Base-by-base conservation (phyloP, 2,888 invertebrate species). In the Lycaena phlaeas region DNA sequence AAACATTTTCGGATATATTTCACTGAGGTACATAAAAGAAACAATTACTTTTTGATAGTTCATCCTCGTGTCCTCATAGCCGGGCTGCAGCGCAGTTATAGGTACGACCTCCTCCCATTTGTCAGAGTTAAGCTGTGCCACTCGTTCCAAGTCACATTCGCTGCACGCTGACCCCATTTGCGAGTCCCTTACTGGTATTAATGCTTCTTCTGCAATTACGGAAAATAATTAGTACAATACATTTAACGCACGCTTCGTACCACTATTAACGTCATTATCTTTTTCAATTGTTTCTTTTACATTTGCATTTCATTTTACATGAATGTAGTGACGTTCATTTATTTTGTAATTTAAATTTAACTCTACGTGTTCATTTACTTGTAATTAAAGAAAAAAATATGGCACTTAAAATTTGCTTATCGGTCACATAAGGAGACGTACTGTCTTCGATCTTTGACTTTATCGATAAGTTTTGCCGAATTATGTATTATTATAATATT, bases 41-140 rank as follows among this genome's bases (percentile, higher is more conserved):
- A 37, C 27, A 38, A 29, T 48, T 57, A 86, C 76, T 71, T 82
- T 74, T 53, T 88, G 86, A 52, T 76, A 88, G 58, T 87, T 88
- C 49, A 84, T 78, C 48, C 88, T 78, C 1, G 87, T 87, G n/a
- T 86, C 86, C 41, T 81, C 74, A 55, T 86, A 86, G 7, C 89
- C 89, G 1, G 89, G 75, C 39, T 70, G 63, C 9, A 89, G 65
- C 17, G 69, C 63, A 5, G 86, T 86, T 61, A 81, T 72, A 1
- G 87, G 85, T 4, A 89, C 79, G 40, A 89, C 70, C 53, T 86
- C 86, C 44, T 78, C 71, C 89, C 89, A 89, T 53, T 77, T 67
- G 64, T 88, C 72, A 25, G 85, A 70, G 30, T 74, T 64, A 34
- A 89, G 58, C 44, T 59, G 51, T 29, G 68, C 64, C 39, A 87